phyloP scores from a whole-genome alignment of 2,888 invertebrate genomes.

The Mesorhabditis sp. region DNA sequence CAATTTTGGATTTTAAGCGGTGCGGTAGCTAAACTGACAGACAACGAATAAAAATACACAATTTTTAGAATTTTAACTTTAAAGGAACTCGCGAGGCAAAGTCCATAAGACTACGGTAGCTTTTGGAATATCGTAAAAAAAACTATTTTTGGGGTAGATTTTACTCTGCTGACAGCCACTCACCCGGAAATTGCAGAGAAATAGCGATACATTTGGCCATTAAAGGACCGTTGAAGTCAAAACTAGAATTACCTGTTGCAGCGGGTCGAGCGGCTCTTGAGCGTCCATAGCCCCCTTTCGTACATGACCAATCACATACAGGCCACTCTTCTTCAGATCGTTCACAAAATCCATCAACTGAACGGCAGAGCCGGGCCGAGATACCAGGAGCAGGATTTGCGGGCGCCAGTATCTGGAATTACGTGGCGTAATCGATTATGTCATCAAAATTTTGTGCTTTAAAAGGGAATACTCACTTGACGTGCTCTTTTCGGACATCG shows the following conservation, averaged over 20 bases:
- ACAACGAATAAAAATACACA: neutral
- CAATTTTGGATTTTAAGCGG: too few relatives aligned
- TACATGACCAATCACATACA: slow-evolving; percentile 79
- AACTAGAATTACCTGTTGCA: slow-evolving; percentile 62
- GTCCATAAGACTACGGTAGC: too few relatives aligned
- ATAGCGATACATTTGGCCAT: too few relatives aligned
- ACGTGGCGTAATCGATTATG: neutral
- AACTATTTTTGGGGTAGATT: too few relatives aligned
- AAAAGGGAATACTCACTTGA: slow-evolving; percentile 60
- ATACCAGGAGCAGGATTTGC: slow-evolving; percentile 85
- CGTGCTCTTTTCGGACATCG: slow-evolving; percentile 93
- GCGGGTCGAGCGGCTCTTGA: slow-evolving; percentile 67
- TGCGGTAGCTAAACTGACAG: too few relatives aligned
- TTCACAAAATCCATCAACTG: slow-evolving; percentile 94
- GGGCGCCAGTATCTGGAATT: slow-evolving; percentile 82
- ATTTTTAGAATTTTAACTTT: too few relatives aligned
- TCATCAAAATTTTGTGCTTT: neutral
- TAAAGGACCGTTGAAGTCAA: too few relatives aligned
- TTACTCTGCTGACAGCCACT: too few relatives aligned
- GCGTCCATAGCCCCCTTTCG: slow-evolving; percentile 59
- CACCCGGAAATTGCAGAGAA: too few relatives aligned
- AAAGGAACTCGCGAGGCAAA: too few relatives aligned
- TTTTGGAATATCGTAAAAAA: neutral
- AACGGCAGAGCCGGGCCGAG: slow-evolving; percentile 82
- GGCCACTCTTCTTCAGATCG: slow-evolving; percentile 84